Evolutionary conservation across 2,113 vertebrate genomes (phyloP).

Genomic region (Anas platyrhynchos): DNA sequence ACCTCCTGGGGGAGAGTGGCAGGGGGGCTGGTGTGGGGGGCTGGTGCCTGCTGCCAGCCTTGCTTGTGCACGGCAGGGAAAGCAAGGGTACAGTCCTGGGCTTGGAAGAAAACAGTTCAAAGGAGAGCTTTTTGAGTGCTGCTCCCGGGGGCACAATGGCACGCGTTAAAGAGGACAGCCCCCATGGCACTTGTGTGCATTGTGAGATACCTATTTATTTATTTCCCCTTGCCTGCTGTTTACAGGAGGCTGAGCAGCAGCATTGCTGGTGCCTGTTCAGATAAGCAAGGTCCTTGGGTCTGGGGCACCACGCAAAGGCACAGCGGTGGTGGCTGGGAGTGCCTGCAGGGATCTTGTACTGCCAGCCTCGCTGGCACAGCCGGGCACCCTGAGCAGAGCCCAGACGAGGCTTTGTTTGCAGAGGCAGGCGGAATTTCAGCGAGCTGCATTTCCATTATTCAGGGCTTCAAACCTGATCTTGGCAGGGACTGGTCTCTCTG

Average conservation of each 20-base stretch:
- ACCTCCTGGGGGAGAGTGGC: not conserved
- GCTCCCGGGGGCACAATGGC: not conserved
- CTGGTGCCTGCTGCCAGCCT: not conserved
- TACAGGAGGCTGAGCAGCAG: slow-evolving; percentile 3
- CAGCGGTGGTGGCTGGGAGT: not conserved
- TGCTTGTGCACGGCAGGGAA: not conserved
- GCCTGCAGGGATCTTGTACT: too few species aligned
- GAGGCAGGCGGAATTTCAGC: slow-evolving; percentile 26
- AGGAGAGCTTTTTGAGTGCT: not conserved
- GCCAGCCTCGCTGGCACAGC: not conserved
- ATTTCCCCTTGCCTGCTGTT: not conserved
- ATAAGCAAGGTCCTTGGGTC: accelerated
- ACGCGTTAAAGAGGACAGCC: not conserved
- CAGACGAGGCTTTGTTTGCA: not conserved
- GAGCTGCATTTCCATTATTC: slow-evolving; percentile 6
- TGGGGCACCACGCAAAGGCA: not conserved
- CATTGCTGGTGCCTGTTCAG: not conserved
- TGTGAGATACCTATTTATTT: not conserved
- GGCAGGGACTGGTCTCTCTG: not conserved
- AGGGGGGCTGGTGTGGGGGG: not conserved
- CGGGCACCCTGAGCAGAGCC: not conserved
- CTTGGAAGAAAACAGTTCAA: not conserved
- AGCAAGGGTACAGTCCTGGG: not conserved
- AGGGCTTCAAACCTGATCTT: slow-evolving; percentile 18
- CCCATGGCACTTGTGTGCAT: not conserved